Evolutionary conservation across 2,888 invertebrate genomes (phyloP).

Genomic region (Drosophila histrio): DNA sequence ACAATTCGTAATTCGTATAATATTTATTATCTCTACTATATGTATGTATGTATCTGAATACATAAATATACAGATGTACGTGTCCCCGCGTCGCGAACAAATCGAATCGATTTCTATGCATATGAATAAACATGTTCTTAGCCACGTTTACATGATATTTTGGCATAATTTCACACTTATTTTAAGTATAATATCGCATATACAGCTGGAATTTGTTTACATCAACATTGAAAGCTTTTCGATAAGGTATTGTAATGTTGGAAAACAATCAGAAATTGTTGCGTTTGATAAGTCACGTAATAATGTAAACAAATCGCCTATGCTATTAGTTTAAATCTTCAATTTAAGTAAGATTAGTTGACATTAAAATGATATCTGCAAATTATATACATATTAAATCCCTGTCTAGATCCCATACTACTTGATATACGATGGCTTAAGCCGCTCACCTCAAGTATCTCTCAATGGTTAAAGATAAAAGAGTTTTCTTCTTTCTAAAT

Average conservation of each 20-base stretch:
- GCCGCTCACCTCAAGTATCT: too few relatives aligned
- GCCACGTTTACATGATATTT: slow-evolving; percentile 49
- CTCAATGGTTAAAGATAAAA: too few relatives aligned
- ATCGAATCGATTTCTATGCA: not conserved
- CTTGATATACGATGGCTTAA: too few relatives aligned
- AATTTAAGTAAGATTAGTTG: too few relatives aligned
- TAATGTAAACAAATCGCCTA: not conserved
- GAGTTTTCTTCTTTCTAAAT: too few relatives aligned
- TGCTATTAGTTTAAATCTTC: too few relatives aligned
- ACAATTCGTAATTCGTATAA: slow-evolving; percentile 11
- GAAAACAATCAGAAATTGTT: not conserved
- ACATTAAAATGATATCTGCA: too few relatives aligned
- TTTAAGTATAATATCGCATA: slow-evolving; percentile 1
- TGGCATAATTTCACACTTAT: slow-evolving; percentile 17
- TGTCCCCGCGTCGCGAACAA: not conserved
- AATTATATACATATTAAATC: too few relatives aligned
- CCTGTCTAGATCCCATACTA: too few relatives aligned
- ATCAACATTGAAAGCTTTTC: not conserved
- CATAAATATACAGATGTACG: not conserved
- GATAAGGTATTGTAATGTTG: slow-evolving; percentile 7
- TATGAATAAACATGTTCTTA: slow-evolving; percentile 39
- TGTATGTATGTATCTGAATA: not conserved
- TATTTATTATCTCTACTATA: slow-evolving; percentile 3
- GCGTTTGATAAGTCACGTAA: not conserved
- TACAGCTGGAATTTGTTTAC: slow-evolving; percentile 51